A percentile compares a stretch with the other conserved stretches of the same genome.
phyloP scores from a whole-genome alignment of 2,888 invertebrate genomes.

The Tromatobia lineatoria region DNA sequence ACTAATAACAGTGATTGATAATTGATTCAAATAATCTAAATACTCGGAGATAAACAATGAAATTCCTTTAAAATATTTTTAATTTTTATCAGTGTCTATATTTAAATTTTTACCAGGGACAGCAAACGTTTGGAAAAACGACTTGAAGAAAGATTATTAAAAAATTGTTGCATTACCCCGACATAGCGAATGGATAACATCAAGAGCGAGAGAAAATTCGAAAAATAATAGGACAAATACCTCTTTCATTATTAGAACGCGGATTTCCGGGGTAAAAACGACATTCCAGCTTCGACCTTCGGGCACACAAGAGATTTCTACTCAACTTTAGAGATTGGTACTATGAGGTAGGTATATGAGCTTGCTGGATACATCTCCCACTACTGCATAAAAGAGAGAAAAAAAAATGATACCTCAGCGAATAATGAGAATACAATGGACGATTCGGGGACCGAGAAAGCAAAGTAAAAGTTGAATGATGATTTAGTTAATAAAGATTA shows the following conservation, averaged over 20 bases:
- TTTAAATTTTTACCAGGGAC: too few relatives aligned
- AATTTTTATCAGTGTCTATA: too few relatives aligned
- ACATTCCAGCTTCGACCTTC: neutral
- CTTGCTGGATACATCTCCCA: neutral
- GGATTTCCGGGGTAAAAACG: conserved; percentile 5
- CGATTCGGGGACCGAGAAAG: neutral
- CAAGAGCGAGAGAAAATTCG: neutral
- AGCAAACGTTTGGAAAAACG: too few relatives aligned
- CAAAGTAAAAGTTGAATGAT: too few relatives aligned
- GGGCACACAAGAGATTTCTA: neutral
- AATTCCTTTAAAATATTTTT: too few relatives aligned
- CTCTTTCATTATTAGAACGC: conserved; percentile 1
- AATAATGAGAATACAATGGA: neutral
- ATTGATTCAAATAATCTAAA: too few relatives aligned
- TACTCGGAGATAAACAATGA: too few relatives aligned
- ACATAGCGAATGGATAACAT: neutral
- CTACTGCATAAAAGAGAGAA: neutral
- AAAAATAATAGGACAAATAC: conserved; percentile 6
- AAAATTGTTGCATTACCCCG: neutral
- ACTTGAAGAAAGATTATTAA: neutral
- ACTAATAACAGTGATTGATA: too few relatives aligned
- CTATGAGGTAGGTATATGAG: neutral
- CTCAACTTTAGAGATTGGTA: neutral
- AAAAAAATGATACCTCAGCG: neutral
- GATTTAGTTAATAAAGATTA: too few relatives aligned